Percentiles rank a stretch among this genome's conserved stretches.
Evolutionary conservation across 2,888 invertebrate genomes (phyloP).

Genomic region (Mythimna albipuncta): DNA sequence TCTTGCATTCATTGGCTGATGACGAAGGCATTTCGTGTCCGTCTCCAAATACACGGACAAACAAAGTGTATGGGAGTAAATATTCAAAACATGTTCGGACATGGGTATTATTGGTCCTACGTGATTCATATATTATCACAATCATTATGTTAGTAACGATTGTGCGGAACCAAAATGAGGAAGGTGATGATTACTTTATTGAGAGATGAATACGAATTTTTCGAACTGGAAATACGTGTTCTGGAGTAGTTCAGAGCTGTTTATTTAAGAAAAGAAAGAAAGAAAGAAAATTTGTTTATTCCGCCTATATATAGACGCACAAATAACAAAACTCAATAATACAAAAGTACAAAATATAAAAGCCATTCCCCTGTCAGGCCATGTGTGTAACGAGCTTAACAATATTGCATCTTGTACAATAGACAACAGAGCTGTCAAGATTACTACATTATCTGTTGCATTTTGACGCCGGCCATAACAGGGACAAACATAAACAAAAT

Average conservation of each 20-base stretch:
- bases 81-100: constrained; percentile 39
- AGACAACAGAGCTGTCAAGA: no score
- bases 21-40: neutral
- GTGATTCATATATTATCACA: constrained; percentile 35
- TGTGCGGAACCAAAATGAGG: constrained; percentile 9
- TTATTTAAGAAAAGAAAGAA: no score
- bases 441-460: no score
- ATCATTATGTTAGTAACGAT: neutral
- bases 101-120: constrained; percentile 34
- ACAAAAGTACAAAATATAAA: no score
- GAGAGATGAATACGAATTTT: neutral
- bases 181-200: neutral
- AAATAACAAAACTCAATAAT: no score
- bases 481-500: no score
- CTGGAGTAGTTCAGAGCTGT: neutral
- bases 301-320: no score
- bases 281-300: no score
- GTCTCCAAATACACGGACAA: constrained; percentile 29
- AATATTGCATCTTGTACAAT: no score
- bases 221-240: neutral
- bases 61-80: constrained; percentile 39
- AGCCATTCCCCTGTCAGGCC: no score
- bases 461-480: no score
- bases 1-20: constrained; percentile 2
- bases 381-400: no score